These are phyloP conservation scores for Tetragnatha versicolor DNA, from an alignment of 1,140 invertebrate genomes.

Conservation along the genomic window DNA sequence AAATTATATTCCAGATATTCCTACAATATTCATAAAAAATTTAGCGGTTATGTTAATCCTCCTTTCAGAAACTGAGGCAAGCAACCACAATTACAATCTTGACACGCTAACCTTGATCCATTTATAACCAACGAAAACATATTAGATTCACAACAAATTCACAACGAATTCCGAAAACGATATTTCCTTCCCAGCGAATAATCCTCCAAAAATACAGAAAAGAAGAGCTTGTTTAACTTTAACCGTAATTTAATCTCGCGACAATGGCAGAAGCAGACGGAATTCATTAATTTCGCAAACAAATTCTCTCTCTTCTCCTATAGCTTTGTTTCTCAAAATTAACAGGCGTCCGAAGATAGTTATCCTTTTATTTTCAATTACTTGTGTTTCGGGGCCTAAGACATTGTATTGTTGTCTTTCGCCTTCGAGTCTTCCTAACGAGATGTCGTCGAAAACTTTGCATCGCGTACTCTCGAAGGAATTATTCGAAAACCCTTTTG, in stretches of 20 bases:
- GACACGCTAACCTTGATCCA: too few relatives aligned
- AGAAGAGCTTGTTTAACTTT: slow-evolving; percentile 6
- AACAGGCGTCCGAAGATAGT: slow-evolving; percentile 23
- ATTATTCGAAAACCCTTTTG: slow-evolving; percentile 18
- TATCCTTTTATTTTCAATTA: slow-evolving; percentile 42
- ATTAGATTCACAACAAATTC: too few relatives aligned
- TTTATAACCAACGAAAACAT: too few relatives aligned
- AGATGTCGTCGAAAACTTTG: slow-evolving; percentile 6
- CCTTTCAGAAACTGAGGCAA: too few relatives aligned
- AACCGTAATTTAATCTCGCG: slow-evolving; percentile 29
- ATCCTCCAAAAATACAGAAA: neutral
- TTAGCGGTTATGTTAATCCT: too few relatives aligned
- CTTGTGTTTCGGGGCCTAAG: neutral
- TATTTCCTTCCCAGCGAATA: neutral
- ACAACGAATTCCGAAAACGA: neutral
- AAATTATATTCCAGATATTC: too few relatives aligned
- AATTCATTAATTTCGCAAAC: slow-evolving; percentile 36
- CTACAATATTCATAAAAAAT: too few relatives aligned
- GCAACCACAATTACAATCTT: too few relatives aligned
- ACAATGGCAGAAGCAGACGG: slow-evolving; percentile 23
- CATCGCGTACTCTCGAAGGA: neutral
- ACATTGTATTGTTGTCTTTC: slow-evolving; percentile 5
- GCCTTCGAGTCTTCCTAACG: neutral
- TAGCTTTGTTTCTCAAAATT: slow-evolving; percentile 26
- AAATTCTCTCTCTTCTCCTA: neutral